Percentiles rank a stretch among this genome's conserved stretches.
phyloP scores from a whole-genome alignment of 2,888 invertebrate species.

The Tachystola acroxantha region DNA sequence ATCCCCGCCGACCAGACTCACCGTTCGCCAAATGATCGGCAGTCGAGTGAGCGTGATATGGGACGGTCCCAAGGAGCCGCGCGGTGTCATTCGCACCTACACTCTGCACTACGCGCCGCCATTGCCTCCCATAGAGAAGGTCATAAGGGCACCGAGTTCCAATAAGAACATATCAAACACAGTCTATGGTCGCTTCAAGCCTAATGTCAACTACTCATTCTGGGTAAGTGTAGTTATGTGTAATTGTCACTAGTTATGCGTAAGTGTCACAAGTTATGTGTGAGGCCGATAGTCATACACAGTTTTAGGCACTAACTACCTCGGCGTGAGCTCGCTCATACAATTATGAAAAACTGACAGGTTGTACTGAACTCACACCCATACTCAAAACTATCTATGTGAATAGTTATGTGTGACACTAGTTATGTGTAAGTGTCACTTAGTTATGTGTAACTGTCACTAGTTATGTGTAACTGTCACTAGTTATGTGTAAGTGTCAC shows the following conservation, averaged over 20 bases:
- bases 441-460: too few relatives aligned
- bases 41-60: constrained; percentile 82
- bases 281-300: too few relatives aligned
- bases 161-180: constrained; percentile 53
- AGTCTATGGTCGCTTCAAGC: constrained; percentile 74
- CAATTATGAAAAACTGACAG: too few relatives aligned
- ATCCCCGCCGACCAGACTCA: constrained; percentile 82
- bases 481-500: too few relatives aligned
- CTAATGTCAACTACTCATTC: constrained; percentile 81
- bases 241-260: neutral
- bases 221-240: constrained; percentile 83
- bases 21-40: constrained; percentile 81
- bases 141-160: constrained; percentile 53
- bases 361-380: too few relatives aligned
- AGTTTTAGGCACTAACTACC: too few relatives aligned
- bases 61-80: constrained; percentile 81
- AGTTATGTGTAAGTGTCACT: too few relatives aligned
- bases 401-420: too few relatives aligned
- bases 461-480: too few relatives aligned
- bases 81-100: constrained; percentile 81
- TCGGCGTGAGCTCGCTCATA: too few relatives aligned
- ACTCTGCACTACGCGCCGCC: constrained; percentile 83
- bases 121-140: constrained; percentile 71
- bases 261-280: neutral
- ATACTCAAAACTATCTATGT: too few relatives aligned